phyloP scores from a whole-genome alignment of 2,888 invertebrate species.

The Nesidiocoris tenuis region DNA sequence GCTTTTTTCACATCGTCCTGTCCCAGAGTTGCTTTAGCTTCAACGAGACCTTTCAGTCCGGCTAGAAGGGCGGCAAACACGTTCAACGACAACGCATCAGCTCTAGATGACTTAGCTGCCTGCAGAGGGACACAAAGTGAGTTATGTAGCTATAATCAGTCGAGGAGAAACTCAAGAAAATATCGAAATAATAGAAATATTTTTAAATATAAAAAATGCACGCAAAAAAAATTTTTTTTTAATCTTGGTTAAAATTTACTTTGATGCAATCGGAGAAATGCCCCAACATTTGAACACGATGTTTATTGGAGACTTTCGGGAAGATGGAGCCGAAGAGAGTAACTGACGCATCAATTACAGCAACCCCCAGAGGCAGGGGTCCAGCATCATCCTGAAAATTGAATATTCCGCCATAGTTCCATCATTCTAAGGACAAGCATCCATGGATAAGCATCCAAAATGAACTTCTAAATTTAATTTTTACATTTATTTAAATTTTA shows the following conservation, averaged over 20 bases:
- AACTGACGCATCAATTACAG: constrained; percentile 94
- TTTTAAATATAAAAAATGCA: no score
- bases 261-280: constrained; percentile 94
- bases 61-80: constrained; percentile 90
- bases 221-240: no score
- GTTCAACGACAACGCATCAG: constrained; percentile 95
- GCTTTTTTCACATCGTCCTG: constrained; percentile 88
- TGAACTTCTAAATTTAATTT: no score
- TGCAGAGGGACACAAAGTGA: background rate
- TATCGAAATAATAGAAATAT: no score
- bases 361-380: constrained; percentile 88
- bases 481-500: no score
- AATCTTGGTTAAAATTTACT: no score
- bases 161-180: no score
- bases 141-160: no score
- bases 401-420: no score
- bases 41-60: constrained; percentile 83
- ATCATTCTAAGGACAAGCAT: no score
- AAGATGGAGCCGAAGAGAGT: constrained; percentile 91
- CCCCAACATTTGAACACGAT: constrained; percentile 94
- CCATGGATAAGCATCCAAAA: no score
- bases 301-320: constrained; percentile 91
- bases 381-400: constrained; percentile 71
- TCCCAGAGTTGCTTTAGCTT: constrained; percentile 80
- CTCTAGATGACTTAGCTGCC: constrained; percentile 86